phyloP scores from a whole-genome alignment of 2,888 invertebrate species.

The Odontomyia ornata region DNA sequence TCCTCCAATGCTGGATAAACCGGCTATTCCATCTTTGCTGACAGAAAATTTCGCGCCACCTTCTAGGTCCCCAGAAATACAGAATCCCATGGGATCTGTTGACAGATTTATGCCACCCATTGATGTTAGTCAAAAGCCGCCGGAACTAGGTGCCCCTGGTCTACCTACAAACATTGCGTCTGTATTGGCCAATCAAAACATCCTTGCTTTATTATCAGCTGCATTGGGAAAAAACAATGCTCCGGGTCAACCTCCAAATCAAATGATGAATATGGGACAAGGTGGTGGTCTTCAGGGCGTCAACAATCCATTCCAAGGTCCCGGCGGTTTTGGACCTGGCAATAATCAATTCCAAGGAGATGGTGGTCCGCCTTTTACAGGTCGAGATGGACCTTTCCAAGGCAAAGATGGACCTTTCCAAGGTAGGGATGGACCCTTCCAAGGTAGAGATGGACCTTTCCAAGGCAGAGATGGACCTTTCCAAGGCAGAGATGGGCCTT shows the following conservation, averaged over 20 bases:
- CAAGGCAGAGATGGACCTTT: neutral
- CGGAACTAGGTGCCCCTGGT: neutral
- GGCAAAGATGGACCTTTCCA: neutral
- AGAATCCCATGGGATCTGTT: slow-evolving; percentile 53
- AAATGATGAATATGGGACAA: neutral
- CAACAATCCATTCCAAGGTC: neutral
- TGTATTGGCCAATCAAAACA: slow-evolving; percentile 29
- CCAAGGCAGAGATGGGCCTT: neutral
- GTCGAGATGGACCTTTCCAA: too few relatives aligned
- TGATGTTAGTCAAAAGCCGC: neutral
- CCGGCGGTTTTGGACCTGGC: too few relatives aligned
- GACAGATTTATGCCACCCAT: slow-evolving; percentile 46
- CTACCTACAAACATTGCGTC: slow-evolving; percentile 22
- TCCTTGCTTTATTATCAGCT: slow-evolving; percentile 20
- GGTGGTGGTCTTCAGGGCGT: neutral
- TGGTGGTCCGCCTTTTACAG: too few relatives aligned
- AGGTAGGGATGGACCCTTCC: too few relatives aligned
- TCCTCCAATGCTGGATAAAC: neutral
- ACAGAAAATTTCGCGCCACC: slow-evolving; percentile 35
- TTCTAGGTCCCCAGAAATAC: neutral
- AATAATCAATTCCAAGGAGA: neutral
- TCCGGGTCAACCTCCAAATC: neutral
- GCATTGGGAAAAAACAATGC: slow-evolving; percentile 29
- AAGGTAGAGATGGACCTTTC: neutral
- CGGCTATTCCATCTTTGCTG: slow-evolving; percentile 31